Evolutionary conservation across 2,797 vertebrate genomes (phyloP).

Genomic region (Denticeps clupeoides): DNA sequence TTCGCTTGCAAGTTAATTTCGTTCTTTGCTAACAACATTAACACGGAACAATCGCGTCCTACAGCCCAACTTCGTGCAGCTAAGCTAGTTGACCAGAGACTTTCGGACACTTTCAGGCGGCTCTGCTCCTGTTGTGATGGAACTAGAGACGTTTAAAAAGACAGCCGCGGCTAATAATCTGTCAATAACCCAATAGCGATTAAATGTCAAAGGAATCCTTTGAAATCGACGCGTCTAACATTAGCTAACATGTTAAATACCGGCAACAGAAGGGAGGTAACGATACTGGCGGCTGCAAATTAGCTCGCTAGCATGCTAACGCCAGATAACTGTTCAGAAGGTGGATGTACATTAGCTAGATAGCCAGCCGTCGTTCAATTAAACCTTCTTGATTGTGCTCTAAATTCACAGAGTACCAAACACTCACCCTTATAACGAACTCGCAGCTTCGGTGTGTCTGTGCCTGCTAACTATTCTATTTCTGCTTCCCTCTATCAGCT

Average conservation of each 20-base stretch:
- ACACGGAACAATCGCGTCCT: too few relatives aligned
- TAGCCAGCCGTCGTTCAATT: too few relatives aligned
- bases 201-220: too few relatives aligned
- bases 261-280: background rate
- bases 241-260: background rate
- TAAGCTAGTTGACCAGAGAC: background rate
- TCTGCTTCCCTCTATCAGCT: conserved; percentile 55
- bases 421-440: conserved; percentile 13
- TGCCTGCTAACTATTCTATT: conserved; percentile 8
- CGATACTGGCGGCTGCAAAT: too few relatives aligned
- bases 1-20: too few relatives aligned
- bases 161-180: too few relatives aligned
- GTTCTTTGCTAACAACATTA: background rate
- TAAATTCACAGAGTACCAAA: too few relatives aligned
- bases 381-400: too few relatives aligned
- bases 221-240: background rate
- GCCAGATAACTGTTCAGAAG: background rate
- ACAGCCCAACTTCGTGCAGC: background rate
- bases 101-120: background rate
- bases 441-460: conserved; percentile 15
- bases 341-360: conserved; percentile 14
- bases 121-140: background rate
- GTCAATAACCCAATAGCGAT: too few relatives aligned
- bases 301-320: conserved; percentile 1
- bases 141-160: too few relatives aligned